Evolutionary conservation across 2,888 invertebrate species (phyloP).

Genomic region (Thelaira solivaga): DNA sequence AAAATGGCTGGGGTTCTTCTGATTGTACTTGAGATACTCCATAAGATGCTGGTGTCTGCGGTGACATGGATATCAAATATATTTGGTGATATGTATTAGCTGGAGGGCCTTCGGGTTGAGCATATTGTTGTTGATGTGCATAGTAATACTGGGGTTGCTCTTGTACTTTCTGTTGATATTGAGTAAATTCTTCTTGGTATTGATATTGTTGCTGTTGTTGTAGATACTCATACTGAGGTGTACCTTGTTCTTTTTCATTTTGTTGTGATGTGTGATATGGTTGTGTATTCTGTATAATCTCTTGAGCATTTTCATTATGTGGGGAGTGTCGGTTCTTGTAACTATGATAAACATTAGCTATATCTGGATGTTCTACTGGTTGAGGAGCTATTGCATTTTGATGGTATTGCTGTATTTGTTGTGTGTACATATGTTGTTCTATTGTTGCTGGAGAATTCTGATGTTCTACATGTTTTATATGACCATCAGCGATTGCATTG

Average conservation of each 20-base stretch:
- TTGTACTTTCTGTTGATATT: slow-evolving; percentile 63
- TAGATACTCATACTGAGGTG: slow-evolving; percentile 59
- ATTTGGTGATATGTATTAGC: slow-evolving; percentile 70
- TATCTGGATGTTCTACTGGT: slow-evolving; percentile 69
- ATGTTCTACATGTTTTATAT: slow-evolving; percentile 48
- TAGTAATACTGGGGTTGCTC: slow-evolving; percentile 71
- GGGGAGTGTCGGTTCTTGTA: slow-evolving; percentile 70
- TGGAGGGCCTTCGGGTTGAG: slow-evolving; percentile 47
- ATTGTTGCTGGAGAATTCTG: slow-evolving; percentile 40
- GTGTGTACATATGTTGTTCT: slow-evolving; percentile 63
- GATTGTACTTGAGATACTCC: slow-evolving; percentile 9
- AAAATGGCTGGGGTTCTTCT: slow-evolving; percentile 65
- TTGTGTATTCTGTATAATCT: slow-evolving; percentile 56
- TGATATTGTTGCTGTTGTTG: slow-evolving; percentile 43
- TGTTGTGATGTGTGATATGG: slow-evolving; percentile 20
- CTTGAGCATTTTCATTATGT: slow-evolving; percentile 62
- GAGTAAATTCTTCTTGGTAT: too few species aligned
- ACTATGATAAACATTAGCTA: slow-evolving; percentile 73
- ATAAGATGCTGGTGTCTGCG: slow-evolving; percentile 53
- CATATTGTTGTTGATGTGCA: slow-evolving; percentile 64
- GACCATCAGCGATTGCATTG: background rate
- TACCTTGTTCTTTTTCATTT: slow-evolving; percentile 23
- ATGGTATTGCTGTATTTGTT: slow-evolving; percentile 67
- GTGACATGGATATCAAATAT: slow-evolving; percentile 71
- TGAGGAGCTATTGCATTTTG: slow-evolving; percentile 66